Base-by-base conservation (phyloP, 1,140 invertebrate genomes). In the Drosophila repletoides region DNA sequence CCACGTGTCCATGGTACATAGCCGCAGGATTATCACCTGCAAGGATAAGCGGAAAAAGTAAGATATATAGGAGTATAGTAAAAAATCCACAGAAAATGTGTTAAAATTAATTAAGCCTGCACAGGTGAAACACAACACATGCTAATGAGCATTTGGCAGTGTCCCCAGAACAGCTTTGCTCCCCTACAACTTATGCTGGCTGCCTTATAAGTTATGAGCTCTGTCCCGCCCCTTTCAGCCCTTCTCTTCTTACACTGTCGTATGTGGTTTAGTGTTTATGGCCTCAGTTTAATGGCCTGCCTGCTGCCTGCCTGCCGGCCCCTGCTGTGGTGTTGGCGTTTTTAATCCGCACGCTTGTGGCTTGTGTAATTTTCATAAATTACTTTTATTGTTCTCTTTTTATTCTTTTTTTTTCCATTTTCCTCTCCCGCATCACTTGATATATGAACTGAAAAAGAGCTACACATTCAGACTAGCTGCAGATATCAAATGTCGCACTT, bases 21-120 rank as follows among this genome's bases (percentile, higher is more conserved):
- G 92, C 92, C 26, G 92, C 92, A 49, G 92, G 92, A 90, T 93
- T 92, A 89, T 93, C 92, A 76, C 91, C 91, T 92, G 89, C 17
- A 88, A 88, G 29, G 51, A 56, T 22, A 21, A 6, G 17, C 22
- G 21, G 58, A 10, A 29, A 26, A 46, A 64, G 22, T 19, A 4
- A 15, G 21, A 33, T 5, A 49, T 7, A 45, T 24, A 19, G 12
- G 7, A 51, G 15, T 40, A 48, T 33, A 24, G 5, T 68, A 45
- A 40, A 63, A 10, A 43, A 45, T 41, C 63, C 41, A 34, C 40
- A 46, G 49, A 34, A 63, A 61, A 51, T 75, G 61, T 73, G 63
- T 53, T 60, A 38, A 84, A 84, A 86, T 84, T 84, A 84, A 84
- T 84, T 84, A 84, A 79, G 76, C 55, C 38, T 58, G 59, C 41